These are phyloP conservation scores for Hydropsyche betteni DNA, from an alignment of 2,888 invertebrate genomes.

Conservation along the genomic window DNA sequence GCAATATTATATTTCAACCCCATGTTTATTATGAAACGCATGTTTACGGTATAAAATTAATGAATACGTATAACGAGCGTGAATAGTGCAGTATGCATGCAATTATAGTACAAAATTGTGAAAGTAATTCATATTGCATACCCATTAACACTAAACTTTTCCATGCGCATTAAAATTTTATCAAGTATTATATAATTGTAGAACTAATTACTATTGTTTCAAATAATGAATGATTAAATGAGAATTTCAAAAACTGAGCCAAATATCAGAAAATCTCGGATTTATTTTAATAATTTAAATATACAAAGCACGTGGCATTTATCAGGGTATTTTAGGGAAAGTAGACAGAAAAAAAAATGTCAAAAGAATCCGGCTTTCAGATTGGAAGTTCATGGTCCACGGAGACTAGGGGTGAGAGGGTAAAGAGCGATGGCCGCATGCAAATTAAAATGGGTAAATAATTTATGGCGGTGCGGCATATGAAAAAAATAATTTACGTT, in stretches of 20 bases:
- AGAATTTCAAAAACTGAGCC: no score
- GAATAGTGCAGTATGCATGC: not conserved
- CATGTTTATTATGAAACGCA: slow-evolving; percentile 2
- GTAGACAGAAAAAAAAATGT: not conserved
- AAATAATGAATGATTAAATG: no score
- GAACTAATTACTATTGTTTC: no score
- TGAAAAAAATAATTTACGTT: slow-evolving; percentile 41
- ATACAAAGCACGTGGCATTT: no score
- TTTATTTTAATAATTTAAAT: no score
- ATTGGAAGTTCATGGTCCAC: slow-evolving; percentile 20
- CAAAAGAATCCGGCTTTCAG: slow-evolving; percentile 3
- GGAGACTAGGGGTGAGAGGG: not conserved
- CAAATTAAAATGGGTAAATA: slow-evolving; percentile 51
- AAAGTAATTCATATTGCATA: not conserved
- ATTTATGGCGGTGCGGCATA: slow-evolving; percentile 46
- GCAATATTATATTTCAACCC: slow-evolving; percentile 14
- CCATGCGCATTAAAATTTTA: no score
- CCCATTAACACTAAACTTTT: no score
- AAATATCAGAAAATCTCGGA: no score
- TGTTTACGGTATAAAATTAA: slow-evolving; percentile 13
- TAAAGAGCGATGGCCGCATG: slow-evolving; percentile 45
- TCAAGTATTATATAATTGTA: no score
- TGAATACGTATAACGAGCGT: slow-evolving; percentile 13
- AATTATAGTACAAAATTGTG: not conserved
- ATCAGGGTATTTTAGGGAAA: no score